Percentiles rank a stretch among this genome's conserved stretches.
Evolutionary conservation across 2,113 vertebrate species (phyloP).

Genomic region (Syngnathoides biaculeatus): DNA sequence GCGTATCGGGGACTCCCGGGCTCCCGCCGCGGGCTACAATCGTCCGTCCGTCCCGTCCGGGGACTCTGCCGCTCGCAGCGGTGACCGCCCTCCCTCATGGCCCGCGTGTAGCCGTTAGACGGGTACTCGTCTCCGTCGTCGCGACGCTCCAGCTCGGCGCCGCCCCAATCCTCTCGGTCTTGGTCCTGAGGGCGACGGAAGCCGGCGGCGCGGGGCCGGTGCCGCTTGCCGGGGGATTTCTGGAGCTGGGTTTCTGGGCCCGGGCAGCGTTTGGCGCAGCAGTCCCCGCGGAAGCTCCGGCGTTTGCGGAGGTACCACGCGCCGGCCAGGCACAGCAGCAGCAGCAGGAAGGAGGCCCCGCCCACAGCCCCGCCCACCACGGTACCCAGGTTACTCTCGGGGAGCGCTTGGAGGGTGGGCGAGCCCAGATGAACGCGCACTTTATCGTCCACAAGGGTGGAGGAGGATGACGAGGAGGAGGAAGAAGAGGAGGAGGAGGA

Average conservation of each 20-base stretch:
- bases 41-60: conserved; percentile 55
- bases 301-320: conserved; percentile 85
- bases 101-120: conserved; percentile 71
- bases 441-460: conserved; percentile 82
- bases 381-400: conserved; percentile 88
- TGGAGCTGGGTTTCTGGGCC: conserved; percentile 89
- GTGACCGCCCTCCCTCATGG: conserved; percentile 64
- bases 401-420: conserved; percentile 85
- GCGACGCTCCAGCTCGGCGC: conserved; percentile 71
- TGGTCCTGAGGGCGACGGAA: conserved; percentile 76
- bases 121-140: conserved; percentile 58
- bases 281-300: conserved; percentile 90
- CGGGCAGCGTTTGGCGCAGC: conserved; percentile 94
- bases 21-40: conserved; percentile 73
- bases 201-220: conserved; percentile 79
- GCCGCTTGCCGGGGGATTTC: conserved; percentile 79
- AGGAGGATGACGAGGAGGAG: conserved; percentile 80
- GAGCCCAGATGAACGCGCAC: conserved; percentile 80
- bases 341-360: conserved; percentile 88
- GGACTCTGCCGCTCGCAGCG: conserved; percentile 54
- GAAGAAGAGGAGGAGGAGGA: conserved; percentile 86
- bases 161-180: conserved; percentile 91
- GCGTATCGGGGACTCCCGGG: conserved; percentile 76
- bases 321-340: conserved; percentile 84
- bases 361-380: conserved; percentile 92